These are phyloP conservation scores for Lipophrys pholis DNA, from an alignment of 2,113 vertebrate species.

Conservation along the genomic window DNA sequence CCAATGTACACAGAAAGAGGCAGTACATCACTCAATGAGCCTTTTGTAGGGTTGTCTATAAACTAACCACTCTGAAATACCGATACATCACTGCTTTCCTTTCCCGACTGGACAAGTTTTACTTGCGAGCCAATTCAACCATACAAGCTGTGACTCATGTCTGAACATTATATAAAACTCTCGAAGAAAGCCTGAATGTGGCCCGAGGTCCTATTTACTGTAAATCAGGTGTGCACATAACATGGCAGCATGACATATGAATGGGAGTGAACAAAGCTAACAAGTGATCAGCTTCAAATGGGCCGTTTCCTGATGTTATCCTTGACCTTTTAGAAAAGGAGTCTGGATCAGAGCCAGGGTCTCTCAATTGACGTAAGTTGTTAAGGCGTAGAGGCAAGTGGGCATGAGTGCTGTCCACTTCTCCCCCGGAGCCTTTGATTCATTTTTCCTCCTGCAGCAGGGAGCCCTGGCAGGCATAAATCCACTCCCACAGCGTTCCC, in stretches of 20 bases:
- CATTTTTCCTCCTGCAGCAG: conserved; percentile 64
- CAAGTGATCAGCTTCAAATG: conserved; percentile 38
- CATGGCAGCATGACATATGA: conserved; percentile 43
- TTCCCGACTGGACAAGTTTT: conserved; percentile 51
- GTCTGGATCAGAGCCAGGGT: conserved; percentile 49
- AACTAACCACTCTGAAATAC: conserved; percentile 63
- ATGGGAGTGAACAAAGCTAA: conserved; percentile 37
- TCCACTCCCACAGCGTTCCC: conserved; percentile 69
- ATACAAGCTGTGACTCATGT: conserved; percentile 65
- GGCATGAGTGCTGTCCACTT: conserved; percentile 59
- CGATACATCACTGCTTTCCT: conserved; percentile 60
- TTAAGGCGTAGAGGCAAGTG: conserved; percentile 63
- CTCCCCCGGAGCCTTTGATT: conserved; percentile 68
- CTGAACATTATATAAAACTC: conserved; percentile 41
- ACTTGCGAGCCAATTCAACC: conserved; percentile 33
- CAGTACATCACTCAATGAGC: conserved; percentile 66
- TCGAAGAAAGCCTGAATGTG: conserved; percentile 14
- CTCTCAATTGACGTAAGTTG: conserved; percentile 56
- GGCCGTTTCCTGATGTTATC: conserved; percentile 45
- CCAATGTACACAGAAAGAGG: conserved; percentile 50
- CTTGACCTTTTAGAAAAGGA: conserved; percentile 7
- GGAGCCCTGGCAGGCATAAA: conserved; percentile 73
- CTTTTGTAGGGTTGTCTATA: conserved; percentile 71
- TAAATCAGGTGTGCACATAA: conserved; percentile 24
- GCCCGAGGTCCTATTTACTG: conserved; percentile 50